These are phyloP conservation scores for rat (Rattus norvegicus) DNA, from an alignment of 2,113 vertebrate genomes.

Conservation along the genomic window GRCr8 NC_086020.1:58459001-58459500, in stretches of 20 bases:
- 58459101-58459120: background rate
- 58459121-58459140: background rate
- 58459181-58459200: background rate
- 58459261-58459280: background rate
- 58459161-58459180: background rate
- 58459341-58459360: background rate
- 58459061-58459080: background rate
- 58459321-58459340: background rate
- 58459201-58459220: background rate
- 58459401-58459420: background rate
- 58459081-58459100: background rate
- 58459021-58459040: constrained; percentile 18
- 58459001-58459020: constrained; percentile 29
- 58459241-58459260: background rate
- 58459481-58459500: background rate
- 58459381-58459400: background rate
- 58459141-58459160: background rate
- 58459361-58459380: background rate
- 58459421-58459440: background rate
- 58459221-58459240: background rate
- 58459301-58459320: background rate
- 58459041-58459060: background rate
- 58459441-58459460: background rate
- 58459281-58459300: background rate
- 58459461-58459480: too few relatives aligned